Evolutionary conservation across 2,113 vertebrate genomes (phyloP).

Genomic region (Bos javanicus): DNA sequence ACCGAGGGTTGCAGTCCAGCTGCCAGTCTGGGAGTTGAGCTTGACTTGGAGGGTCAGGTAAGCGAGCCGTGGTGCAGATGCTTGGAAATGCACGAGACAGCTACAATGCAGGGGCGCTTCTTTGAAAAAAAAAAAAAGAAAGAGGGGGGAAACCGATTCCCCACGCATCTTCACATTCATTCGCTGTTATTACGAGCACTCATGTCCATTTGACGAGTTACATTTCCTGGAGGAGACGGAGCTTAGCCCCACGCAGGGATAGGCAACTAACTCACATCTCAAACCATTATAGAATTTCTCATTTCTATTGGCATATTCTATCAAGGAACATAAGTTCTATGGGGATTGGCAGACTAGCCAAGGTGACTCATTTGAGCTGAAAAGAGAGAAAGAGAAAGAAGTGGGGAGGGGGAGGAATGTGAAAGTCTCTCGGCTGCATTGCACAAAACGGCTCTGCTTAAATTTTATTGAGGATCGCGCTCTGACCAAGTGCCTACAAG

Average conservation of each 20-base stretch:
- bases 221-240: constrained; percentile 52
- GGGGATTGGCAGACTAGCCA: constrained; percentile 64
- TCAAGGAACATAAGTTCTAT: constrained; percentile 64
- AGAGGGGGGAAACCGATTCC: not conserved
- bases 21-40: not conserved
- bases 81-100: constrained; percentile 25
- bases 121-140: not conserved
- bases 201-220: constrained; percentile 41
- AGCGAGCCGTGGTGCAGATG: not conserved
- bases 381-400: constrained; percentile 27
- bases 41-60: not conserved
- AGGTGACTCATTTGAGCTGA: constrained; percentile 68
- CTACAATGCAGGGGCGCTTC: not conserved
- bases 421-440: constrained; percentile 44
- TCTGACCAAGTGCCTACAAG: constrained; percentile 57
- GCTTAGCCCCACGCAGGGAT: constrained; percentile 26
- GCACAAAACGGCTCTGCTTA: constrained; percentile 50
- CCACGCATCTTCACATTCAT: not conserved
- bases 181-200: not conserved
- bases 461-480: constrained; percentile 58
- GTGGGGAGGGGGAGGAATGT: not conserved
- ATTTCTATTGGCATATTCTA: constrained; percentile 65
- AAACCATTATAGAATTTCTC: constrained; percentile 61
- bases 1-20: not conserved
- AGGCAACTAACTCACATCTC: constrained; percentile 35